A percentile compares a stretch with the other conserved stretches of the same genome.
phyloP scores from a whole-genome alignment of 2,797 vertebrate species.

The Nannoperca obscura region DNA sequence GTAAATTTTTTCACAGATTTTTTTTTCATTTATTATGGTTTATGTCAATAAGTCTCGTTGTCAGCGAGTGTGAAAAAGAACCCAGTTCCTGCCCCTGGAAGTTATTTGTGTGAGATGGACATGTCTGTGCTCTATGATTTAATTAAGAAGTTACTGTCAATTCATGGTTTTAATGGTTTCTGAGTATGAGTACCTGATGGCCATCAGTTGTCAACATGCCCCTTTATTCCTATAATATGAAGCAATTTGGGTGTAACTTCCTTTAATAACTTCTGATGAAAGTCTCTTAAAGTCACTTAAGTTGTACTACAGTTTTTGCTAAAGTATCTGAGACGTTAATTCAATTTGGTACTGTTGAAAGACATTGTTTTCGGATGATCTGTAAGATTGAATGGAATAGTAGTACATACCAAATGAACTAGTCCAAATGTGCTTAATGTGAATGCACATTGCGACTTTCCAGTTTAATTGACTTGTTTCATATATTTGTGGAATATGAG shows the following conservation, averaged over 20 bases:
- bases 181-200: conserved; percentile 22
- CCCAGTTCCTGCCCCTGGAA: not conserved
- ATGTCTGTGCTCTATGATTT: conserved; percentile 20
- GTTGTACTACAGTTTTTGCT: not conserved
- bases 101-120: conserved; percentile 13
- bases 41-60: not conserved
- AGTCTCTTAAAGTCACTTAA: not conserved
- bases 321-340: not conserved
- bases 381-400: not conserved
- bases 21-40: conserved; percentile 17
- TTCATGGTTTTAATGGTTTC: conserved; percentile 39
- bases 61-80: not conserved
- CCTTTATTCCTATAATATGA: conserved; percentile 22
- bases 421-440: not conserved
- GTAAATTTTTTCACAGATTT: conserved; percentile 8
- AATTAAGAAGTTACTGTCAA: conserved; percentile 29
- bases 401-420: not conserved
- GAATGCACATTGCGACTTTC: not conserved
- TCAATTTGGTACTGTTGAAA: not conserved
- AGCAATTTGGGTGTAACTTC: conserved; percentile 5
- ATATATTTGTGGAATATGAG: not conserved
- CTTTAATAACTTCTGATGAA: conserved; percentile 27
- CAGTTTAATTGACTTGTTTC: not conserved
- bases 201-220: conserved; percentile 32
- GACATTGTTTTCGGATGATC: not conserved